Conservation (phyloP, 2,888 invertebrate genomes). For the Nomada ruficornis region DNA sequence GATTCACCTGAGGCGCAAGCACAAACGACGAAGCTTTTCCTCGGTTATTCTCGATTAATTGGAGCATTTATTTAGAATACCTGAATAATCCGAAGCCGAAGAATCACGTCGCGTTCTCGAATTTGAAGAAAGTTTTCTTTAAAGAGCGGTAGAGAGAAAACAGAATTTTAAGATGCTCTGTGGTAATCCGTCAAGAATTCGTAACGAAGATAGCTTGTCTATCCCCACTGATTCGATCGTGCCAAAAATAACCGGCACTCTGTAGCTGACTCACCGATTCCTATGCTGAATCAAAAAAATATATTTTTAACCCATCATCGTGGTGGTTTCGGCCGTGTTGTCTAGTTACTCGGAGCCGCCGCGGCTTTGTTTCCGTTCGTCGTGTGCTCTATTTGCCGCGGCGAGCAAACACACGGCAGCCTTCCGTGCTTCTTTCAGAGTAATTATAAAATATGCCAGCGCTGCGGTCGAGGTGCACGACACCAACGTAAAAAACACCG, state of each 20-base stretch:
- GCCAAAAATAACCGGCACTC: conserved; percentile 14
- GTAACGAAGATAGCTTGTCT: neutral
- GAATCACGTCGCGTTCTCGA: no score
- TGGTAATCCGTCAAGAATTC: neutral
- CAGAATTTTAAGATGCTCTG: no score
- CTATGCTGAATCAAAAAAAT: conserved; percentile 13
- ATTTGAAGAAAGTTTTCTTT: no score
- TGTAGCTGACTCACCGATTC: neutral
- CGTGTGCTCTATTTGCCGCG: conserved; percentile 12
- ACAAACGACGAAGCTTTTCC: conserved; percentile 30
- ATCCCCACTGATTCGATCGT: neutral
- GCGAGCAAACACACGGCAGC: neutral
- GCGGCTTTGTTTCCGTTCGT: neutral
- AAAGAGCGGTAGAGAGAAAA: no score
- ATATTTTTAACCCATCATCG: conserved; percentile 35
- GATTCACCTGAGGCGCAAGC: conserved; percentile 63
- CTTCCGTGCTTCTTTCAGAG: neutral
- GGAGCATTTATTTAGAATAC: neutral
- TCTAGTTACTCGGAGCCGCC: neutral
- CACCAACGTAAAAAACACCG: neutral
- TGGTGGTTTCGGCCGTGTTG: neutral
- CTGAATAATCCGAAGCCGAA: neutral
- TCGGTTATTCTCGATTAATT: conserved; percentile 19
- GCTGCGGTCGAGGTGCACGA: neutral
- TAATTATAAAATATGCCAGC: conserved; percentile 13